A percentile compares a stretch with the other conserved stretches of the same genome.
phyloP scores from a whole-genome alignment of 53 echinoderm and acorn worm species.

The Holothuria leucospilota region DNA sequence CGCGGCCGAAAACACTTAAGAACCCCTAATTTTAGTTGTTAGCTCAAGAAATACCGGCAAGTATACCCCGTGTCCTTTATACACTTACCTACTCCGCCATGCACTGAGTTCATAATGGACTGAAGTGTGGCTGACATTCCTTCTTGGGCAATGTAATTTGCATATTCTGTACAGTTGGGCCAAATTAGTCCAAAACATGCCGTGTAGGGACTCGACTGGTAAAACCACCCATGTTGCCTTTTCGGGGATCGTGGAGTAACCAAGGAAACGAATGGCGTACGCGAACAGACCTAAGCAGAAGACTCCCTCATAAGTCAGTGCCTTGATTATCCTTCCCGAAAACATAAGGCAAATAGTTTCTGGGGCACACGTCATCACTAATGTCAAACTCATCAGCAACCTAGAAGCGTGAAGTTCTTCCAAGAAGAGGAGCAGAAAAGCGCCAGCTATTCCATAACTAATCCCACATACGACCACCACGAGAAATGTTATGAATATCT shows the following conservation, averaged over 20 bases:
- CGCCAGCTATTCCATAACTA: constrained; percentile 72
- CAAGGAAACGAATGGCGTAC: constrained; percentile 65
- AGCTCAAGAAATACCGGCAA: too few relatives aligned
- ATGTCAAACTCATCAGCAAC: constrained; percentile 83
- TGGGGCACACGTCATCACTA: constrained; percentile 74
- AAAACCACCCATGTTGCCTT: constrained; percentile 70
- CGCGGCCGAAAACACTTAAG: too few relatives aligned
- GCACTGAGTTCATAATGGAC: constrained; percentile 51
- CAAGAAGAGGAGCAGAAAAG: constrained; percentile 81
- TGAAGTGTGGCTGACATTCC: constrained; percentile 75
- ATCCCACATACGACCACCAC: constrained; percentile 45
- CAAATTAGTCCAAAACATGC: constrained; percentile 73
- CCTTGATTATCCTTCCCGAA: constrained; percentile 73
- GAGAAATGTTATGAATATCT: constrained; percentile 56
- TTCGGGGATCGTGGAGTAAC: constrained; percentile 54
- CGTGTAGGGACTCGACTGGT: constrained; percentile 71
- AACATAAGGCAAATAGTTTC: constrained; percentile 83
- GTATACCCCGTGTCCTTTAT: too few relatives aligned
- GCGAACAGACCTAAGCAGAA: constrained; percentile 63
- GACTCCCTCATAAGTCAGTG: constrained; percentile 68
- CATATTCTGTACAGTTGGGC: constrained; percentile 65
- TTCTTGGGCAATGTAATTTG: constrained; percentile 59
- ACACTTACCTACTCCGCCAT: constrained; percentile 66
- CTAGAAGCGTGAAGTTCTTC: constrained; percentile 73
- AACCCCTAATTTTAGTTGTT: too few relatives aligned